Evolutionary conservation across 2,888 invertebrate species (phyloP).

Genomic region (Cyclophora albipunctata): DNA sequence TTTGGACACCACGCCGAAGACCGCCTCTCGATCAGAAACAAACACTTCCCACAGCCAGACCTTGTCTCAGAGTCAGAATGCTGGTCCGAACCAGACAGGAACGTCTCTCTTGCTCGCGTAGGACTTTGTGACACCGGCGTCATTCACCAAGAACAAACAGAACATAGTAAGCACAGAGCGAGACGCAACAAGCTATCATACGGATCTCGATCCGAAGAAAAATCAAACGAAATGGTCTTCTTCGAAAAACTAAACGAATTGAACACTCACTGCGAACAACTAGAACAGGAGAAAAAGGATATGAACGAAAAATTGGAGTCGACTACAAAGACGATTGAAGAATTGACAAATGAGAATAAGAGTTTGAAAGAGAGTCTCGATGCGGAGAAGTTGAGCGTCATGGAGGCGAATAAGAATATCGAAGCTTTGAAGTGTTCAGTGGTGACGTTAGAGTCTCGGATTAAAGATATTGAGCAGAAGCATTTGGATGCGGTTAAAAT

Average conservation of each 20-base stretch:
- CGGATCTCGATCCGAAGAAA: constrained; percentile 60
- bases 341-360: constrained; percentile 41
- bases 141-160: constrained; percentile 40
- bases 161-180: constrained; percentile 49
- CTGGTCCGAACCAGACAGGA: constrained; percentile 91
- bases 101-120: constrained; percentile 86
- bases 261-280: constrained; percentile 38
- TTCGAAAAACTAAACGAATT: constrained; percentile 71
- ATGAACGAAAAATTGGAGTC: constrained; percentile 58
- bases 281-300: constrained; percentile 54
- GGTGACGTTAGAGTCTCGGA: constrained; percentile 33
- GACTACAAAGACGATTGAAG: constrained; percentile 46
- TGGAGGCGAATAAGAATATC: constrained; percentile 39
- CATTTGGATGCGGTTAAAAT: constrained; percentile 37
- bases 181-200: constrained; percentile 59
- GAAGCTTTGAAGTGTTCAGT: constrained; percentile 38
- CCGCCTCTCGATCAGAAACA: constrained; percentile 29
- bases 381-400: constrained; percentile 32
- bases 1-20: constrained; percentile 63
- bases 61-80: constrained; percentile 83
- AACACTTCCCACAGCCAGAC: constrained; percentile 50
- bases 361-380: constrained; percentile 38
- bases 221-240: constrained; percentile 71
- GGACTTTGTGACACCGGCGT: constrained; percentile 70
- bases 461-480: constrained; percentile 50